Base-by-base conservation (phyloP, 1,140 invertebrate genomes). In the Cydia strobilella region DNA sequence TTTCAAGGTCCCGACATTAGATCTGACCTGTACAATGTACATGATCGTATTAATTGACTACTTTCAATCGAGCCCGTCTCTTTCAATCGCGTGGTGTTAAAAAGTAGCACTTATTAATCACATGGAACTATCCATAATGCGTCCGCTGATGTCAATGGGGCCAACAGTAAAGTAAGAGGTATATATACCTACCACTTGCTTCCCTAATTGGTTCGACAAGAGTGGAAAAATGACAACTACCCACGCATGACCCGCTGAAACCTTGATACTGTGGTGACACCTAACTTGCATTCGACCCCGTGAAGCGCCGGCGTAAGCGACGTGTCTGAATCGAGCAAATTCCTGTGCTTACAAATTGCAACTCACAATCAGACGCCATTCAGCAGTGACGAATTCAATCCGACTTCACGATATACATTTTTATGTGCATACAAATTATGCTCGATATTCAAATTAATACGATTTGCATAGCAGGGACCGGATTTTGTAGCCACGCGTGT, bases 281-380 rank as follows among this genome's bases (percentile, higher is more conserved):
- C 65, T 69, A 39, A 35, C 65, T 39, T 69, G 65, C 65, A 69
- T 39, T 27, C 65, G 65, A 69, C 65, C 15, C 31, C 65, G 65
- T 69, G 31, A 69, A 69, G 18, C 65, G 25, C 7, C 31, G n/a
- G 65, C 65, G 65, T 69, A 69, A 69, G 65, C 31, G 65, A 31
- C 65, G 65, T 15, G 15, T 69, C 65, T 31, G 75, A 77, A 77
- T 76, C 71, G 72, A 35, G 72, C 75, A 76, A 79, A 69, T 69
- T 79, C 77, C 69, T 66, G 63, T 74, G 73, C 75, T 77, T 74
- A 77, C 75, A 77, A 79, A 77, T 75, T 74, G 76, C 69, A 74
- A 39, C 71, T 75, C 72, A 75, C 78, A 79, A 79, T 79, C 78
- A 79, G 74, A 18, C 75, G 31, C 78, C 74, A 79, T 79, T 79